Evolutionary conservation across 1,140 invertebrate genomes (phyloP), one percentile per base, ranked within the genome.

Genomic region (Zophobas morio): DNA sequence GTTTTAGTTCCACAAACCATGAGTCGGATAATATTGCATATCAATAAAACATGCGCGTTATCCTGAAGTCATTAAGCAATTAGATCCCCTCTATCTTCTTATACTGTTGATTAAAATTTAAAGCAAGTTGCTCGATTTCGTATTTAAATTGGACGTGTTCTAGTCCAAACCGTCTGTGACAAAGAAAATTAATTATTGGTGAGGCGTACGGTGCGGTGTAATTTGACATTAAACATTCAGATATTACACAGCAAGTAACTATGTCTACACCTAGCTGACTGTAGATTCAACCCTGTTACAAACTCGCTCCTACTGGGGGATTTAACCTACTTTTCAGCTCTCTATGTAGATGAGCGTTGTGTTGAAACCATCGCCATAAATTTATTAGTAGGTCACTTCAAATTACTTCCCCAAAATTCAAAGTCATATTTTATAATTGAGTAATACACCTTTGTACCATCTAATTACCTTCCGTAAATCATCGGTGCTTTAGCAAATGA

Each of bases 381-480:
- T 46, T 46, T 46, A 46, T 46, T 46, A 20, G 42, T 8, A 51
- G 49, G n/a, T 4, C 49, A 51, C n/a, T 51, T 51, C 2, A 51
- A 51, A 51, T 4, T 51, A 8, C 49, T 51, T 51, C 4, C 20
- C 4, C 4, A 51, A 51, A 51, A 6, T 51, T 51, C 49, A 5
- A 51, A 2, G 4, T 20, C 20, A 51, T 51, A 51, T 20, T n/a
- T 63, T 66, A 37, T 66, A 66, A 66, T 66, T 66, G 60, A 66
- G 36, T 66, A 42, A 66, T 66, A 51, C 37, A 66, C 37, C 60
- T 42, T 40, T 63, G 36, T 39, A 8, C 36, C 37, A 8, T 32
- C 37, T 66, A 66, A 66, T 66, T 66, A 36, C 60, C 39, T 2
- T 37, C 32, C 60, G 60, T 66, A 66, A 66, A 66, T 66, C 60